A percentile compares a stretch with the other conserved stretches of the same genome.
phyloP scores from a whole-genome alignment of 2,113 vertebrate genomes.

The Hippocampus barbouri region DNA sequence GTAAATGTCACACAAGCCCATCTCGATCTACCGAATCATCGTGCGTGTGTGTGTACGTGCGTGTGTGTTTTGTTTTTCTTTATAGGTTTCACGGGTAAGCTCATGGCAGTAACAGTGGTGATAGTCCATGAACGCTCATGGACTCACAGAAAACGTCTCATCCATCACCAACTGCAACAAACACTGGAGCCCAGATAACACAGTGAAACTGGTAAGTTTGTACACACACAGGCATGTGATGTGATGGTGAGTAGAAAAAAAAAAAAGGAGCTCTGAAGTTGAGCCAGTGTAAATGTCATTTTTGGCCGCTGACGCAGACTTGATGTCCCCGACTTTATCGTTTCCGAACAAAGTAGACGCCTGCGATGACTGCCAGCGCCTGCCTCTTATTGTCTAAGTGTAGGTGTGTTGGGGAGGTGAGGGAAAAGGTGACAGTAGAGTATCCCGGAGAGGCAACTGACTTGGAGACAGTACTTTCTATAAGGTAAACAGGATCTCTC shows the following conservation, averaged over 20 bases:
- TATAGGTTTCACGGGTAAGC: conserved; percentile 22
- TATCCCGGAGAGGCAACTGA: conserved; percentile 61
- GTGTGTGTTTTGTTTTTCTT: background rate
- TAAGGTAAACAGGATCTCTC: conserved; percentile 78
- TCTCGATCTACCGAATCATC: background rate
- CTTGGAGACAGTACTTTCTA: conserved; percentile 67
- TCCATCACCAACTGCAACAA: conserved; percentile 44
- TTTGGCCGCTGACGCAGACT: conserved; percentile 37
- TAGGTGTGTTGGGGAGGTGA: conserved; percentile 19
- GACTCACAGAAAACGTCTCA: conserved; percentile 47
- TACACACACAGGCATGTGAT: background rate
- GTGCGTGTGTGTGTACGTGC: background rate
- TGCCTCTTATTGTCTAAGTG: conserved; percentile 30
- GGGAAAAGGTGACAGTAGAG: conserved; percentile 47
- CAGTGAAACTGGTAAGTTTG: conserved; percentile 37
- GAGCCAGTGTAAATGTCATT: conserved; percentile 23
- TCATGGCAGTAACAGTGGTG: conserved; percentile 25
- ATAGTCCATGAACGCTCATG: conserved; percentile 45
- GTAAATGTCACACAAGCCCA: background rate
- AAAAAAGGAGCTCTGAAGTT: conserved; percentile 29
- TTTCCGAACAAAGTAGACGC: conserved; percentile 59
- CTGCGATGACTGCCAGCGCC: conserved; percentile 55
- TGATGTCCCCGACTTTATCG: conserved; percentile 44
- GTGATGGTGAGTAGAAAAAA: conserved; percentile 3
- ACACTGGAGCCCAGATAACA: conserved; percentile 60